Evolutionary conservation across 2,888 invertebrate species (phyloP), one percentile per base, ranked within the genome.

Genomic region (Agonopterix alstromeriana): DNA sequence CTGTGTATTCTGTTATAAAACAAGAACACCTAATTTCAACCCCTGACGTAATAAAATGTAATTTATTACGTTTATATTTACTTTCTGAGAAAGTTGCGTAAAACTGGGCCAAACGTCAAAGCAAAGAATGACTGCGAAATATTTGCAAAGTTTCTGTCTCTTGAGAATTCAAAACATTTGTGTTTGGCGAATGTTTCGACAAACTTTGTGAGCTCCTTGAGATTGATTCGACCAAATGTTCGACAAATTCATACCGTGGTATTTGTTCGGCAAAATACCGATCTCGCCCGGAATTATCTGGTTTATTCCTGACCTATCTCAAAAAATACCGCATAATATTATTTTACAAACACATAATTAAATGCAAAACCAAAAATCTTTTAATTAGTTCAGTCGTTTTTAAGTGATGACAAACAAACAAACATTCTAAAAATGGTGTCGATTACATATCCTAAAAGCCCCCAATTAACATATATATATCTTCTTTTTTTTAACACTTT

Each of bases 201-300:
- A 44, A 50, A 48, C 41, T 48, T 14, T 45, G 11, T 11, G 42
- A 10, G 36, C 42, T 48, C 42, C 38, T 47, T 42, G 46, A 48
- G 42, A 43, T 47, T 50, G 55, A 63, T 64, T 67, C 63, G 61
- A 54, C 51, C 65, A 61, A 73, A 66, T 53, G 55, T 66, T 72
- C 58, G 67, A 55, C 59, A 57, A 62, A 66, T 60, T 55, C 47
- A 66, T 49, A 53, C 51, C 41, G 53, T 53, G 65, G 60, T 66
- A 71, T 73, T 65, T 61, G 64, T 59, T 60, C 59, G 60, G 63
- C 59, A 57, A 56, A 63, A 65, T 63, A 65, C 58, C 63, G 63
- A 63, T 62, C 65, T 56, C 52, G 56, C 48, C 45, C 47, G 56
- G 53, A 58, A 63, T 65, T 57, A 59, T 51, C 52, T 51, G 61